Conservation (phyloP, 2,888 invertebrate genomes). For the Drosophila pseudotalamancana region DNA sequence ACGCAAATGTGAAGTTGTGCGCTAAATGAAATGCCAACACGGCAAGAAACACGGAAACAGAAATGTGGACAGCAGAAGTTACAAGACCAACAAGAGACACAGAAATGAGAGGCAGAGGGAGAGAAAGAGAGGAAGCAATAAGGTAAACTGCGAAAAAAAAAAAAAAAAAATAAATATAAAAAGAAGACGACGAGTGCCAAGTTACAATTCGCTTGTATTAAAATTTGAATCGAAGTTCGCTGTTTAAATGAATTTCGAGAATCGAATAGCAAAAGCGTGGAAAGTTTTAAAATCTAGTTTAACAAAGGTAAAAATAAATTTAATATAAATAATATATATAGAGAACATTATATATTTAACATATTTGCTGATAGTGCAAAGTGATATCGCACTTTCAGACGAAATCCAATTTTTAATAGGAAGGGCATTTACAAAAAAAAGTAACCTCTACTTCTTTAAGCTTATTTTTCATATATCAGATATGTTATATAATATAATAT, state of each 20-base stretch:
- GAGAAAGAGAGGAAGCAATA: not conserved
- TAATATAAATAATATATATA: no score
- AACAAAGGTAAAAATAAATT: not conserved
- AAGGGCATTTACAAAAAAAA: no score
- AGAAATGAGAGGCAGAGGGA: not conserved
- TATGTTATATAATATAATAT: no score
- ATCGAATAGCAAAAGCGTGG: slow-evolving; percentile 4
- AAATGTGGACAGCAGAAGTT: slow-evolving; percentile 43
- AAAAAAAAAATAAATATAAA: no score
- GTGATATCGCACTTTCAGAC: not conserved
- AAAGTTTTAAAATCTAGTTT: slow-evolving; percentile 15
- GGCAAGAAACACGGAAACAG: slow-evolving; percentile 67
- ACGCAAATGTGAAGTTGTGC: slow-evolving; percentile 76
- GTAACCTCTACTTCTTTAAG: no score
- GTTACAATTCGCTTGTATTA: slow-evolving; percentile 63
- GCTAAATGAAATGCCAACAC: slow-evolving; percentile 77
- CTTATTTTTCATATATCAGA: no score
- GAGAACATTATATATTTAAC: no score
- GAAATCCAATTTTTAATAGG: no score
- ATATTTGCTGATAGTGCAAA: not conserved
- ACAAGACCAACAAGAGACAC: slow-evolving; percentile 25
- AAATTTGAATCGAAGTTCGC: slow-evolving; percentile 57
- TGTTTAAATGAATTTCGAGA: slow-evolving; percentile 30
- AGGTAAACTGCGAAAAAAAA: no score
- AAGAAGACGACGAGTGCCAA: slow-evolving; percentile 30